phyloP scores from a whole-genome alignment of 2,113 vertebrate genomes.

The Cynopterus brachyotis region DNA sequence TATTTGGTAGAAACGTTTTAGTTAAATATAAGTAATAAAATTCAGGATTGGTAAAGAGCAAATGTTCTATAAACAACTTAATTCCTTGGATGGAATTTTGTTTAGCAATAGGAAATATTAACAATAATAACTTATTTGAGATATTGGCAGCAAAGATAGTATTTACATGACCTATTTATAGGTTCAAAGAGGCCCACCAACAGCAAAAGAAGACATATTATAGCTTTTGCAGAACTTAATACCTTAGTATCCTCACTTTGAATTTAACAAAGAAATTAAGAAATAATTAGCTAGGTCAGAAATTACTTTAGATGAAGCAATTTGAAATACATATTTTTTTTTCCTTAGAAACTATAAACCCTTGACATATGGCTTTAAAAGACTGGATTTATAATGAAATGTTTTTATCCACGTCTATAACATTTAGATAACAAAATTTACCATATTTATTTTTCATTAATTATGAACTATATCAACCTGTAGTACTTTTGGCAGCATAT shows the following conservation, averaged over 20 bases:
- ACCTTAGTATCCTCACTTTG: conserved; percentile 19
- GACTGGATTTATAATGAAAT: background rate
- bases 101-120: conserved; percentile 51
- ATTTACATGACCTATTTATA: conserved; percentile 26
- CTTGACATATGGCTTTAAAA: background rate
- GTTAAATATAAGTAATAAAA: background rate
- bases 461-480: background rate
- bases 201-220: background rate
- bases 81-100: conserved; percentile 17
- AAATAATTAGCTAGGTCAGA: background rate
- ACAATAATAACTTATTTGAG: conserved; percentile 50
- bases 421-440: background rate
- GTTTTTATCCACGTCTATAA: background rate
- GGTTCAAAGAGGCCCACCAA: background rate
- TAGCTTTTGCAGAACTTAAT: conserved; percentile 31
- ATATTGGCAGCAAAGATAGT: background rate
- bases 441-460: background rate
- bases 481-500: background rate
- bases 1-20: conserved; percentile 20
- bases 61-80: background rate
- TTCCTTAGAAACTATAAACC: background rate
- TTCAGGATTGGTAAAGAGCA: conserved; percentile 19
- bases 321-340: conserved; percentile 21
- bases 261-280: conserved; percentile 33
- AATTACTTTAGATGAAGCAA: conserved; percentile 18